Percentiles rank a stretch among this genome's conserved stretches.
Conservation (phyloP, 2,113 vertebrate genomes). For the Heterotis niloticus region DNA sequence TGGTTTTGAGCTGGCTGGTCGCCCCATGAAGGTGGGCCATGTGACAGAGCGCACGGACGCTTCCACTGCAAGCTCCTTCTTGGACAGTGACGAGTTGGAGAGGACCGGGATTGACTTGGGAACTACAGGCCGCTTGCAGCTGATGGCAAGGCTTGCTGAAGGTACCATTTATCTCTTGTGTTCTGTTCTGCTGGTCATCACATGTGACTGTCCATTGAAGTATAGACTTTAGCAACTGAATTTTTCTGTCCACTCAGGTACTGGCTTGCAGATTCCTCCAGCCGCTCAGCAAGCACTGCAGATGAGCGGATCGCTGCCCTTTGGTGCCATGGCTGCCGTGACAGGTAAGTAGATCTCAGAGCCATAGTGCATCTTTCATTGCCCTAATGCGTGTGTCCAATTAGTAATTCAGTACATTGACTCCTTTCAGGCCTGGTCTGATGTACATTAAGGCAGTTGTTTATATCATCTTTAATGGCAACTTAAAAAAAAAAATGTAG, state of each 20-base stretch:
- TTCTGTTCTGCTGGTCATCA: not conserved
- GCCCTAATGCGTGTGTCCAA: not conserved
- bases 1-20: constrained; percentile 90
- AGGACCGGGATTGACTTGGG: constrained; percentile 88
- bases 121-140: constrained; percentile 87
- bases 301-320: constrained; percentile 91
- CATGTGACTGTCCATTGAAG: not conserved
- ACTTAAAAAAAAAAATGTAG: too few species aligned
- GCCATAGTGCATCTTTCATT: not conserved
- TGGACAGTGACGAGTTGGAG: constrained; percentile 91
- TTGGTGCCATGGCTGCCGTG: constrained; percentile 86
- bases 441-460: not conserved
- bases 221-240: not conserved
- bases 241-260: constrained; percentile 62
- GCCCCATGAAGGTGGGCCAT: constrained; percentile 96
- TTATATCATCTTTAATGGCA: too few species aligned
- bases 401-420: too few species aligned
- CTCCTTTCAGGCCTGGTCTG: not conserved
- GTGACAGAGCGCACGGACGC: constrained; percentile 89
- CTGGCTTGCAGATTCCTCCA: constrained; percentile 92
- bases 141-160: constrained; percentile 93
- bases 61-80: constrained; percentile 82
- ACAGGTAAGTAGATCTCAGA: constrained; percentile 66
- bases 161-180: constrained; percentile 57
- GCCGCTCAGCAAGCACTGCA: constrained; percentile 94